Percentiles rank a stretch among this genome's conserved stretches.
Evolutionary conservation across 2,113 vertebrate genomes (phyloP).

Genomic region (Aptenodytes forsteri): DNA sequence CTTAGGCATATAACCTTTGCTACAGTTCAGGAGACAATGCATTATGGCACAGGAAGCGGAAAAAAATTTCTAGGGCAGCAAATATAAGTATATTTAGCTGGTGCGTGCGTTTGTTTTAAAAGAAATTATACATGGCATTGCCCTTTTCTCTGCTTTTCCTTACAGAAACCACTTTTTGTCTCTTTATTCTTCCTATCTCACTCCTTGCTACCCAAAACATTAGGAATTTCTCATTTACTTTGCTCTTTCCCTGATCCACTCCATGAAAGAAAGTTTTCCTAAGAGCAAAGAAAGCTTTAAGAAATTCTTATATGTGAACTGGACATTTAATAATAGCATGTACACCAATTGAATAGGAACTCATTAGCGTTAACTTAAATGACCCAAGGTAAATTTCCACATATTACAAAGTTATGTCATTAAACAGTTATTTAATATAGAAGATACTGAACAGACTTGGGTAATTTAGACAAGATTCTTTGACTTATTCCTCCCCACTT

Average conservation of each 20-base stretch:
- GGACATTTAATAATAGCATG: neutral
- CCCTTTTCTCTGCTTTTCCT: neutral
- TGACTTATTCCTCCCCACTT: neutral
- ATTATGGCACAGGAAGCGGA: neutral
- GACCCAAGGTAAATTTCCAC: neutral
- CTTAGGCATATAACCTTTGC: neutral
- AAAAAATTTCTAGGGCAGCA: neutral
- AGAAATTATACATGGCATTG: neutral
- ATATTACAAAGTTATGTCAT: neutral
- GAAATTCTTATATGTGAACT: neutral
- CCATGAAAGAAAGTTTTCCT: neutral
- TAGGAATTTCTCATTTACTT: neutral
- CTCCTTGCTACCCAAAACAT: neutral
- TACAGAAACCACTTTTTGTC: neutral
- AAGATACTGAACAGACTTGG: neutral
- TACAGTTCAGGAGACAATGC: neutral
- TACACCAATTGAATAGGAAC: neutral
- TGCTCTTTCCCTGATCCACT: neutral
- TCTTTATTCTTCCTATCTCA: neutral
- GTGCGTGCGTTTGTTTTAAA: accelerated
- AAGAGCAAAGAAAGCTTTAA: conserved; percentile 4
- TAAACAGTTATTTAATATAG: neutral
- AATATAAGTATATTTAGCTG: neutral
- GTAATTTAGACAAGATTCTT: neutral
- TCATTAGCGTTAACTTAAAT: conserved; percentile 10